These are phyloP conservation scores for Zaprionus ornatus DNA, from an alignment of 1,140 invertebrate genomes.

Conservation along the genomic window DNA sequence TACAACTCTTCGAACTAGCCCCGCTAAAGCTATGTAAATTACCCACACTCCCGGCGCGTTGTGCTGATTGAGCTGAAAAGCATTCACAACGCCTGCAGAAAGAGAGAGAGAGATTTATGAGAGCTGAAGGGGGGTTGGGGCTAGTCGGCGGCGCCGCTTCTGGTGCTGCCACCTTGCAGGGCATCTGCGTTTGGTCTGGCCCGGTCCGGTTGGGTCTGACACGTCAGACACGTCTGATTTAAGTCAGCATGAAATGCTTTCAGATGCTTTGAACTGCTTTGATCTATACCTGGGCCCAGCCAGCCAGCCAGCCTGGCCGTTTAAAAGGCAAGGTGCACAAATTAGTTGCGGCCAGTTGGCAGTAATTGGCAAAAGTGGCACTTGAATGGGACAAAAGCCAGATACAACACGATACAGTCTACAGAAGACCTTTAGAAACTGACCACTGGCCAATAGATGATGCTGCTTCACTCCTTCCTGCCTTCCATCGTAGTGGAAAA, in stretches of 20 bases:
- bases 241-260: conserved; percentile 41
- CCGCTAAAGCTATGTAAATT: conserved; percentile 19
- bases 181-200: background rate
- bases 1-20: conserved; percentile 21
- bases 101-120: conserved; percentile 36
- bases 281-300: background rate
- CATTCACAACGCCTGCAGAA: conserved; percentile 20
- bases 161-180: background rate
- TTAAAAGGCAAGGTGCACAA: conserved; percentile 48
- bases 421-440: conserved; percentile 7
- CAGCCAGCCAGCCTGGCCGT: background rate
- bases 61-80: conserved; percentile 34
- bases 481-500: background rate
- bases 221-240: conserved; percentile 39
- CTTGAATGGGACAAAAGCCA: conserved; percentile 29
- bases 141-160: background rate
- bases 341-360: conserved; percentile 46
- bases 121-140: background rate
- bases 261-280: conserved; percentile 45
- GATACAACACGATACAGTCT: conserved; percentile 9
- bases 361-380: conserved; percentile 43
- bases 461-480: background rate
- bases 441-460: conserved; percentile 15
- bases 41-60: conserved; percentile 13
- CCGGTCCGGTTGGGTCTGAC: conserved; percentile 18